phyloP scores from a whole-genome alignment of 2,797 vertebrate genomes.

The Manis pentadactyla region DNA sequence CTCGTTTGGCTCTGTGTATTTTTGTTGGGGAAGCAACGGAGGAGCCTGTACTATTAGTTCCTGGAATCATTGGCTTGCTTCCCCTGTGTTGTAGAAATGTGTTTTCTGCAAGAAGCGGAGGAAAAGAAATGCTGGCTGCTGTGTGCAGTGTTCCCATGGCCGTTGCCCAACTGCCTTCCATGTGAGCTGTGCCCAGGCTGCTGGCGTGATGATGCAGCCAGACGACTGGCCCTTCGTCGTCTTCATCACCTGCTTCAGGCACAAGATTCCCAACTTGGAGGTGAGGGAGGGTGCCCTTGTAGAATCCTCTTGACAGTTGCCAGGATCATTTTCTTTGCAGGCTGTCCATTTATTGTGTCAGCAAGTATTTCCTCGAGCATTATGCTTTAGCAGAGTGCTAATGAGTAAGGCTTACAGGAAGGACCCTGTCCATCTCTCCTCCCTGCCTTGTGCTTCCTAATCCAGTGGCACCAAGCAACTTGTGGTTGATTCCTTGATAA shows the following conservation, averaged over 20 bases:
- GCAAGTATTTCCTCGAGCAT: neutral
- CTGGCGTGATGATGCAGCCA: conserved; percentile 96
- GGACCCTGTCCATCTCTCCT: neutral
- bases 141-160: conserved; percentile 97
- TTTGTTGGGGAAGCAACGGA: neutral
- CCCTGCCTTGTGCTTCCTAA: neutral
- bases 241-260: conserved; percentile 96
- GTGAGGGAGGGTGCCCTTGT: conserved; percentile 84
- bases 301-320: neutral
- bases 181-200: conserved; percentile 96
- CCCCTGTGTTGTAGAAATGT: conserved; percentile 91
- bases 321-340: conserved; percentile 13
- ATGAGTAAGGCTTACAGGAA: neutral
- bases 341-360: neutral
- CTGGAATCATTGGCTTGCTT: neutral
- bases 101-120: conserved; percentile 96
- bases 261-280: conserved; percentile 92
- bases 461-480: neutral
- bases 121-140: conserved; percentile 94
- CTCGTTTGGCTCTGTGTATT: neutral
- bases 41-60: no score
- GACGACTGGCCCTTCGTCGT: conserved; percentile 99
- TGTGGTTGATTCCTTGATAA: neutral
- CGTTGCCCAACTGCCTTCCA: conserved; percentile 98
- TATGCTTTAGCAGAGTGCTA: neutral